phyloP scores from a whole-genome alignment of 2,888 invertebrate genomes.

The Stenurella melanura region DNA sequence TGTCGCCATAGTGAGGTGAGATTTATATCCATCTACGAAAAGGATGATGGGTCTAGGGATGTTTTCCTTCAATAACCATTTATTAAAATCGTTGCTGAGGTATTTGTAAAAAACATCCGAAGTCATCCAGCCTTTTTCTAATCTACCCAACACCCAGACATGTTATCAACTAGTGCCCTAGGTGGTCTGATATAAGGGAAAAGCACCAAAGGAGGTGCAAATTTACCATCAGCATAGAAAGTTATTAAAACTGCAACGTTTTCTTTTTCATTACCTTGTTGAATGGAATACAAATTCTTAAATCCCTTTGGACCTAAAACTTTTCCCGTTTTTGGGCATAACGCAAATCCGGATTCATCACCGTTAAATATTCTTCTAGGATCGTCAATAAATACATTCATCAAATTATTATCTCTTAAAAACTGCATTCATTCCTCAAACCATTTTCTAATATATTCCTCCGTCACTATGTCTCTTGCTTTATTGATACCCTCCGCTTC shows the following conservation, averaged over 20 bases:
- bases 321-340: constrained; percentile 59
- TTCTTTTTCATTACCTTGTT: constrained; percentile 61
- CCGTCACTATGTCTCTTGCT: constrained; percentile 61
- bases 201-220: constrained; percentile 49
- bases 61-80: constrained; percentile 43
- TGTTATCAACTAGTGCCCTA: constrained; percentile 48
- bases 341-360: constrained; percentile 65
- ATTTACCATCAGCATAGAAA: constrained; percentile 50
- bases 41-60: constrained; percentile 50
- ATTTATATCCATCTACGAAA: constrained; percentile 49
- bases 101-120: constrained; percentile 51
- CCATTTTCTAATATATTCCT: constrained; percentile 63
- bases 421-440: constrained; percentile 60
- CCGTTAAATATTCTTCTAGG: constrained; percentile 63
- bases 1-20: constrained; percentile 46
- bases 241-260: constrained; percentile 61
- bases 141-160: constrained; percentile 57
- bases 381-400: constrained; percentile 57
- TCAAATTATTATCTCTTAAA: constrained; percentile 53
- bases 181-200: constrained; percentile 56
- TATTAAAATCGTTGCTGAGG: constrained; percentile 46
- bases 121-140: constrained; percentile 59
- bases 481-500: constrained; percentile 61
- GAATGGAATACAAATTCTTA: constrained; percentile 58
- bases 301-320: constrained; percentile 53